A percentile compares a stretch with the other conserved stretches of the same genome.
phyloP scores from a whole-genome alignment of 2,113 vertebrate species.

The Python bivittatus region DNA sequence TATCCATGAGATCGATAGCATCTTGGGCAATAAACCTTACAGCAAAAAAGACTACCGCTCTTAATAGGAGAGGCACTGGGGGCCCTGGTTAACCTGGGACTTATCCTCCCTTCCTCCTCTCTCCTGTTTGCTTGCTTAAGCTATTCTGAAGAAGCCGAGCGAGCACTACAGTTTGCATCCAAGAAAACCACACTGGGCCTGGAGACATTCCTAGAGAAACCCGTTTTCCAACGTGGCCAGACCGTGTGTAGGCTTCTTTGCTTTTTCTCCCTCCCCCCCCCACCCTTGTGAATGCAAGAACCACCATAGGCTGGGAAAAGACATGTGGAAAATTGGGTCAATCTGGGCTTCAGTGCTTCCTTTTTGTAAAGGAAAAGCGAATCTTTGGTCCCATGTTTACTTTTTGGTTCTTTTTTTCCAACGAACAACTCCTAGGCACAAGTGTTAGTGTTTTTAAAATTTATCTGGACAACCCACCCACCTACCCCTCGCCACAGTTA shows the following conservation, averaged over 20 bases:
- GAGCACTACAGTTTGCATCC: conserved; percentile 57
- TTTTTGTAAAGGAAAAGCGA: background rate
- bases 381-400: background rate
- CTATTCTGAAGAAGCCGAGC: conserved; percentile 74
- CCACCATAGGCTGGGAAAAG: background rate
- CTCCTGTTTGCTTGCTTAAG: conserved; percentile 83
- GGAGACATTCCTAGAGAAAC: background rate
- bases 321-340: fast-evolving
- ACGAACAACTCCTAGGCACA: background rate
- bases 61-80: conserved; percentile 68
- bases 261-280: background rate
- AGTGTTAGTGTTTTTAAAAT: background rate
- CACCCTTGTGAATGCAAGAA: background rate
- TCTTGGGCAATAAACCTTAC: conserved; percentile 99
- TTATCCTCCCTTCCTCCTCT: conserved; percentile 47
- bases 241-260: conserved; percentile 31
- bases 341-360: background rate
- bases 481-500: background rate
- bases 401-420: too few relatives aligned
- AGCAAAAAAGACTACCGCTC: conserved; percentile 99
- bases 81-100: conserved; percentile 27
- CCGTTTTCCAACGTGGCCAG: conserved; percentile 26
- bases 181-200: conserved; percentile 6
- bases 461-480: too few relatives aligned
- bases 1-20: conserved; percentile 96